Evolutionary conservation across 2,113 vertebrate genomes (phyloP).

Genomic region (Daphoenositta chrysoptera): DNA sequence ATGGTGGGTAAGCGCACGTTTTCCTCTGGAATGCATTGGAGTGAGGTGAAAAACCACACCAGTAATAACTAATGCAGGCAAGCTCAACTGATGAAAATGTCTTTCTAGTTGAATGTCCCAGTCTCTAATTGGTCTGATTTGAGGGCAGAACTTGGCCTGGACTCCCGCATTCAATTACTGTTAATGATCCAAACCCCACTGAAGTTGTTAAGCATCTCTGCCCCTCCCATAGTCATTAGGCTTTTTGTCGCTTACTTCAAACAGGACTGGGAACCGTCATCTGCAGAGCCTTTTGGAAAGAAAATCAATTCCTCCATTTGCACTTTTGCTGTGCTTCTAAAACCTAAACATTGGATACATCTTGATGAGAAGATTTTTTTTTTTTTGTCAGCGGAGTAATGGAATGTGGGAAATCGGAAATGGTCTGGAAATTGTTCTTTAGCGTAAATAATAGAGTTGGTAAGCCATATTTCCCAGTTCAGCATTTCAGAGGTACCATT

Average conservation of each 20-base stretch:
- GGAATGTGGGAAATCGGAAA: not conserved
- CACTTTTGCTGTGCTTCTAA: not conserved
- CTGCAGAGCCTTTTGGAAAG: not conserved
- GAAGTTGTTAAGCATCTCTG: not conserved
- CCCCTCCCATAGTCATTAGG: not conserved
- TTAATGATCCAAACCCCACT: not conserved
- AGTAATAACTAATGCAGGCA: not conserved
- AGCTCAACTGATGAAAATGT: not conserved
- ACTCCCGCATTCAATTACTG: not conserved
- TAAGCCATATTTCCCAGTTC: not conserved
- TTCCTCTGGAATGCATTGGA: not conserved
- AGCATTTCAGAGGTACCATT: not conserved
- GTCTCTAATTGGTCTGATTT: not conserved
- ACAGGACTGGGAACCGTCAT: not conserved
- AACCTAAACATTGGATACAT: not conserved
- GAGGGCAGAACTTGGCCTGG: not conserved
- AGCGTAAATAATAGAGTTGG: not conserved
- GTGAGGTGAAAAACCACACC: not conserved
- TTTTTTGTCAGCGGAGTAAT: not conserved
- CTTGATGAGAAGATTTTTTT: not conserved
- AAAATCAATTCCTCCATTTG: not conserved
- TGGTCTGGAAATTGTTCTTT: not conserved
- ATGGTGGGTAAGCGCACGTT: not conserved
- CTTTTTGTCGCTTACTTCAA: conserved; percentile 4
- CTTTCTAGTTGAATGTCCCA: not conserved